Base-by-base conservation (phyloP, 2,888 invertebrate genomes). In the Andrena praecox region DNA sequence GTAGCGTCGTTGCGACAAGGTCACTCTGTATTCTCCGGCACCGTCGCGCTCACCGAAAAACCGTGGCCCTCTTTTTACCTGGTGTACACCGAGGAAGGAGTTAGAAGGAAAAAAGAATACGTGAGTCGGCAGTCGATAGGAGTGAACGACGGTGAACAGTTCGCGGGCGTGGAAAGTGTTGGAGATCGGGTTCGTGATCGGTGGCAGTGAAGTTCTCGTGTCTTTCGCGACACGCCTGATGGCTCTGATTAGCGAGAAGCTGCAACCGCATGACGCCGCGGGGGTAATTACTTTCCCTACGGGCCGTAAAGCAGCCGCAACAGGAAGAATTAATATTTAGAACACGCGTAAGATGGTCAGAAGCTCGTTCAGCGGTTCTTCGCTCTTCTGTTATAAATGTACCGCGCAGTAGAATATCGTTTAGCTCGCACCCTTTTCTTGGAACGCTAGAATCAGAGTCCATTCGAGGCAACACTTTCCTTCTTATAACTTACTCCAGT, bases 31-130 rank as follows among this genome's bases (percentile, higher is more conserved):
- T 52, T 69, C 68, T 64, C 33, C n/a, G 56, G 20, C 35, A 10
- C 24, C 52, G 48, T 20, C 54, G 31, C 60, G 67, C 63, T 70
- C 54, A n/a, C 10, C 24, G 48, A 60, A 78, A 33, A 64, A 31
- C 27, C 54, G 24, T 54, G n/a, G 42, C 48, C 31, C 20, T 62
- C 60, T 60, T 84, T 82, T 80, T 85, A 86, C 79, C 86, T 81
- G 82, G 50, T 48, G 31, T 7, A n/a, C 10, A 35, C 33, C 29
- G 29, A 35, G 27, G 74, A 68, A 75, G 69, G 79, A 66, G 77
- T 85, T 85, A 68, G 75, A 79, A 31, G 56, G 16, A 7, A 50
- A 72, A 80, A n/a, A 42, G 31, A 54, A 24, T 2, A 12, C 27
- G 0, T 10, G 5, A 0, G 16, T 8, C 24, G 7, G 10, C 79